These are phyloP conservation scores for Antechinus flavipes DNA, from an alignment of 2,113 vertebrate genomes.

Conservation along the genomic window DNA sequence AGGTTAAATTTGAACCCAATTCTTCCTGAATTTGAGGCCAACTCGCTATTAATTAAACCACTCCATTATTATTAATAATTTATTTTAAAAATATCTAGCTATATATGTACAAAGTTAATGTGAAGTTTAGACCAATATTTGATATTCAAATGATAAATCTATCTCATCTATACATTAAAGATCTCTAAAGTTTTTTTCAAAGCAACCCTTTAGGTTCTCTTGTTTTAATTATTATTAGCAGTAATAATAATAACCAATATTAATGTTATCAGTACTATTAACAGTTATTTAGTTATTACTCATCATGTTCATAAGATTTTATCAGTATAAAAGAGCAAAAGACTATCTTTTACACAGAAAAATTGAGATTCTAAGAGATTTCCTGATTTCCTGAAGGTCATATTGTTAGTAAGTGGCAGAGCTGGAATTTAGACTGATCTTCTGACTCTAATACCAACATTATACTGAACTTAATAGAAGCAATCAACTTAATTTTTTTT, in stretches of 20 bases:
- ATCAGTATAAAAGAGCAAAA: background rate
- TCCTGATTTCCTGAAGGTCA: background rate
- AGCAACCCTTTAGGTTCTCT: background rate
- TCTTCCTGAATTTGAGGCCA: background rate
- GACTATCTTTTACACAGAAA: background rate
- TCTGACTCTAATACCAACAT: background rate
- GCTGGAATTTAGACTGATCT: background rate
- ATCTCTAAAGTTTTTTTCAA: background rate
- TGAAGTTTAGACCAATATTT: background rate
- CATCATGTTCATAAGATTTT: background rate
- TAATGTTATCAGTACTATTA: background rate
- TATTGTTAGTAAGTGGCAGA: background rate
- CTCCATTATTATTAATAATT: background rate
- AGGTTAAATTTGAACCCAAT: background rate
- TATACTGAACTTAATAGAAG: background rate
- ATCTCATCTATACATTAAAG: background rate
- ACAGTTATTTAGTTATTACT: background rate
- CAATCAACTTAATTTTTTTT: background rate
- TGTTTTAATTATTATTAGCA: background rate
- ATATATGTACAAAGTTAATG: conserved; percentile 28
- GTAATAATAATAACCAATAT: too few relatives aligned
- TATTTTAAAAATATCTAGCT: background rate
- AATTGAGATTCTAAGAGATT: background rate
- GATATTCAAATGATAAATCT: conserved; percentile 3
- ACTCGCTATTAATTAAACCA: background rate